Evolutionary conservation across 2,888 invertebrate genomes (phyloP).

Genomic region (Idaea straminata): DNA sequence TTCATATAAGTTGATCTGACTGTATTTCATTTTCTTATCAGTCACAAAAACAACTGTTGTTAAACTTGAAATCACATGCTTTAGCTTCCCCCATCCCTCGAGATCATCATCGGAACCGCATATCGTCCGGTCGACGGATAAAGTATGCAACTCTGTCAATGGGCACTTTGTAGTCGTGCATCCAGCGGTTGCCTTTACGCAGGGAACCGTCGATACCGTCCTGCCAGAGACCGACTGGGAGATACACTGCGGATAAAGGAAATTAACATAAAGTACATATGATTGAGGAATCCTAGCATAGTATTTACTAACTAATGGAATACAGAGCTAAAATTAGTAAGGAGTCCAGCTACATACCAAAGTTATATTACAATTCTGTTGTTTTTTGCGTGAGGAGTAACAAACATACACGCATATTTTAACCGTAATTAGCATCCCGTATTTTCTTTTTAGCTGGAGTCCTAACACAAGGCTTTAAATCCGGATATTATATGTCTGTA

Average conservation of each 20-base stretch:
- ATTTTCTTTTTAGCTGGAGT: too few species aligned
- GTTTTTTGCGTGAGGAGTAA: neutral
- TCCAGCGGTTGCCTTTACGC: slow-evolving; percentile 93
- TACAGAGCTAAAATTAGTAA: too few species aligned
- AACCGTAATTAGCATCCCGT: too few species aligned
- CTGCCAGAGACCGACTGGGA: slow-evolving; percentile 95
- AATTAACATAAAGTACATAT: neutral
- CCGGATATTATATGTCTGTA: too few species aligned
- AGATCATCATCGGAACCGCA: slow-evolving; percentile 81
- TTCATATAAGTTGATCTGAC: too few species aligned
- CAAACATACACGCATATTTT: too few species aligned
- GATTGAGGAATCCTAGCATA: too few species aligned
- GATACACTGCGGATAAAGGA: slow-evolving; percentile 82
- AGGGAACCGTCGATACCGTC: slow-evolving; percentile 93
- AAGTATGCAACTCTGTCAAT: slow-evolving; percentile 91
- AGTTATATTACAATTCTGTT: too few species aligned
- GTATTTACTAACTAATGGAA: too few species aligned
- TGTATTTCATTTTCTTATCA: neutral
- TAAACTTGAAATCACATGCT: neutral
- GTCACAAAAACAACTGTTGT: neutral
- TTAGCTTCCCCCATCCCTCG: neutral
- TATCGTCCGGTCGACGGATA: slow-evolving; percentile 90
- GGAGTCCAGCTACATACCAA: too few species aligned
- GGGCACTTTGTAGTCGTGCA: slow-evolving; percentile 91
- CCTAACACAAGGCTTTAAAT: too few species aligned